phyloP scores from a whole-genome alignment of 2,888 invertebrate species.

The Xylophagus ater region DNA sequence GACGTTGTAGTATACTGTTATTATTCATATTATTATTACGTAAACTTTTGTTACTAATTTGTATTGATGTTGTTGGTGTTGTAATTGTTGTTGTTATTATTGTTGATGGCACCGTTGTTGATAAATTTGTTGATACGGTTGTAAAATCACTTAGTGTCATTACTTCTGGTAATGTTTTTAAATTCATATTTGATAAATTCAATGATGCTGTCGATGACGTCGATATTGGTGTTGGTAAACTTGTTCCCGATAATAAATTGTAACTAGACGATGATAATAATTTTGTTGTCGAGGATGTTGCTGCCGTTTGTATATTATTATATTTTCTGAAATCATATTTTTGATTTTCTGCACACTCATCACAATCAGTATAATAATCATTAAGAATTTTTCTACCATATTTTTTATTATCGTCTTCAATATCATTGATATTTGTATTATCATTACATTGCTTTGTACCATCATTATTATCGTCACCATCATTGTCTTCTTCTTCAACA shows the following conservation, averaged over 20 bases:
- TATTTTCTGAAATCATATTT: too few species aligned
- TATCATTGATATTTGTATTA: neutral
- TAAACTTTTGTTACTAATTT: slow-evolving; percentile 7
- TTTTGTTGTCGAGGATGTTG: neutral
- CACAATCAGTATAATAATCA: too few species aligned
- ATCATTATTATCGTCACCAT: too few species aligned
- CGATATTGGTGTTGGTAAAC: slow-evolving; percentile 49
- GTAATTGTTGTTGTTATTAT: slow-evolving; percentile 25
- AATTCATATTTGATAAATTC: slow-evolving; percentile 57
- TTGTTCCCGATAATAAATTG: slow-evolving; percentile 39
- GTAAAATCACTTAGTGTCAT: slow-evolving; percentile 55
- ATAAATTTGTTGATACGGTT: slow-evolving; percentile 22
- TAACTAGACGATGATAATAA: slow-evolving; percentile 12
- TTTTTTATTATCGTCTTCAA: too few species aligned
- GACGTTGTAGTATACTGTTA: slow-evolving; percentile 42
- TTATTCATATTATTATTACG: too few species aligned
- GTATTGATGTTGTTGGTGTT: slow-evolving; percentile 8
- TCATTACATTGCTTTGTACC: neutral
- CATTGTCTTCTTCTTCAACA: neutral
- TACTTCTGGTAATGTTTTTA: slow-evolving; percentile 61
- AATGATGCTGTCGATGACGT: slow-evolving; percentile 41
- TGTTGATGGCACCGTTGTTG: slow-evolving; percentile 26
- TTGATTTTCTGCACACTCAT: too few species aligned
- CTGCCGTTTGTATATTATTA: neutral
- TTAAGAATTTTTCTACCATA: too few species aligned